A percentile compares a stretch with the other conserved stretches of the same genome.
These are phyloP conservation scores for Drosophila simulans DNA, from an alignment of 1,140 invertebrate species.

Conservation along the genomic window DNA sequence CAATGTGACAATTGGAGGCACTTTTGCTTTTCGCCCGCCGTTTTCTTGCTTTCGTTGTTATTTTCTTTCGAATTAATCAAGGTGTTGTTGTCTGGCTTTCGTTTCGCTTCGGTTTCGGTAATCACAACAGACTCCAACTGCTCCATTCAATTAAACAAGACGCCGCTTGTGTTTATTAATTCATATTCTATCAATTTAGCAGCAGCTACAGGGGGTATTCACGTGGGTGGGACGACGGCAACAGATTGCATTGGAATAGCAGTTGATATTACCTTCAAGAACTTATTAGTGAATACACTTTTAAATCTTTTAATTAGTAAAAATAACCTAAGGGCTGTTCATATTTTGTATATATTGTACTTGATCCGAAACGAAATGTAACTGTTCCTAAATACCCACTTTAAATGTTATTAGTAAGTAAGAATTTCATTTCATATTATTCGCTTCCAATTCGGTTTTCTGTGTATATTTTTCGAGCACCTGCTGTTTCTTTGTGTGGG, in stretches of 20 bases:
- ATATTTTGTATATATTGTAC: too few relatives aligned
- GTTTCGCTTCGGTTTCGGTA: slow-evolving; percentile 22
- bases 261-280: too few relatives aligned
- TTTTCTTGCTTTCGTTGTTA: slow-evolving; percentile 1
- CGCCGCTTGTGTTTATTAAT: slow-evolving; percentile 28
- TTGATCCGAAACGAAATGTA: too few relatives aligned
- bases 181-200: slow-evolving; percentile 32
- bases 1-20: slow-evolving; percentile 76
- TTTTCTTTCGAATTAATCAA: slow-evolving; percentile 43
- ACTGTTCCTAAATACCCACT: too few relatives aligned
- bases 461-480: slow-evolving; percentile 7
- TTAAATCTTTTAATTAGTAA: too few relatives aligned
- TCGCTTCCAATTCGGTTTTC: background rate
- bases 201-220: background rate
- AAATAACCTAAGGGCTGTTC: too few relatives aligned
- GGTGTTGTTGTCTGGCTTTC: slow-evolving; percentile 49
- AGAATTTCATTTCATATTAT: too few relatives aligned
- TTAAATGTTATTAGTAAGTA: too few relatives aligned
- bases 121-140: slow-evolving; percentile 31
- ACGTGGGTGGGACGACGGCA: background rate
- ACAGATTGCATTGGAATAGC: background rate
- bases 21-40: slow-evolving; percentile 45
- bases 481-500: slow-evolving; percentile 18
- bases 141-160: slow-evolving; percentile 47
- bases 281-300: too few relatives aligned